Evolutionary conservation across 2,113 vertebrate species (phyloP).

Genomic region (Ammodytes marinus): DNA sequence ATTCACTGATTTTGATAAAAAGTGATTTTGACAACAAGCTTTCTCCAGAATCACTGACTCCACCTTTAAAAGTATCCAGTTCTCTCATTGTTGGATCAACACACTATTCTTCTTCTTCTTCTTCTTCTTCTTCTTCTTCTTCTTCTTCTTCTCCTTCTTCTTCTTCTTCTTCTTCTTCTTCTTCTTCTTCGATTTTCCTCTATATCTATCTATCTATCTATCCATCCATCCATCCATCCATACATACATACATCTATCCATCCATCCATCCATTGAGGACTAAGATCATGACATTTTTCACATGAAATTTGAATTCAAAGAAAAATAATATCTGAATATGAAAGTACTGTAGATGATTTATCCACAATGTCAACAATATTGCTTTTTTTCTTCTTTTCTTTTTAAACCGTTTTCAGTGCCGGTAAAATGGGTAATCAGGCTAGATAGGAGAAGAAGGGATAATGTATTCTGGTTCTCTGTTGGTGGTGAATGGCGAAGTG

Average conservation of each 20-base stretch:
- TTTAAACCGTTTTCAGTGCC: neutral
- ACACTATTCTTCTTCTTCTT: neutral
- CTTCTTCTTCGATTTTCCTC: no score
- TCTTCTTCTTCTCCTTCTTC: no score
- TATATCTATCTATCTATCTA: no score
- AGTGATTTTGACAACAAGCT: no score
- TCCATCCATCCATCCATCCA: no score
- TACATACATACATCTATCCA: no score
- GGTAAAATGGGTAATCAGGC: neutral
- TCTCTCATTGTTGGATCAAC: neutral
- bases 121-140: no score
- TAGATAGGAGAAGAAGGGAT: neutral
- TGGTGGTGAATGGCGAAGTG: constrained; percentile 23
- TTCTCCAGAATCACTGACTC: no score
- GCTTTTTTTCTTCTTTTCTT: neutral
- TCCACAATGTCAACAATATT: neutral
- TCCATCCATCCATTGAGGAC: neutral
- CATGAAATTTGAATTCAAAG: neutral
- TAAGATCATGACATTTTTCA: neutral
- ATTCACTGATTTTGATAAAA: no score
- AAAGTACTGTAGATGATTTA: no score
- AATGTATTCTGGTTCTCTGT: constrained; percentile 29
- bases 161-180: no score
- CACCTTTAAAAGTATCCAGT: no score
- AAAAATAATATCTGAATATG: neutral